phyloP scores from a whole-genome alignment of 2,888 invertebrate species.

The Tanaodytes sp. region DNA sequence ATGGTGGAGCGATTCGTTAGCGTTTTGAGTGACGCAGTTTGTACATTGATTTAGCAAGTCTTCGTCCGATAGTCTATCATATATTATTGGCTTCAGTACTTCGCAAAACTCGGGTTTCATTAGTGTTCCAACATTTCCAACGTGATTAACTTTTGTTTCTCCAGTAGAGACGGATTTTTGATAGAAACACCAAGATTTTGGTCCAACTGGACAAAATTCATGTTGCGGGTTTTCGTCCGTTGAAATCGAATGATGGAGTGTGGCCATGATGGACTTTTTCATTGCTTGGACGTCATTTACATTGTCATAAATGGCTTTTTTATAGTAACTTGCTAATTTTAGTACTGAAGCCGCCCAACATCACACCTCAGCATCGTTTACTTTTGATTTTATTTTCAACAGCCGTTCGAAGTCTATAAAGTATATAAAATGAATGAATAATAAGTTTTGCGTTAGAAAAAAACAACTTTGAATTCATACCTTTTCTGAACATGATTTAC shows the following conservation, averaged over 20 bases:
- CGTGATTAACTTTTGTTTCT: constrained; percentile 3
- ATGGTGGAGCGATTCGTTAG: constrained; percentile 41
- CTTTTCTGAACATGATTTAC: constrained; percentile 57
- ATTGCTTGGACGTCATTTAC: constrained; percentile 17
- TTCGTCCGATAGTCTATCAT: constrained; percentile 22
- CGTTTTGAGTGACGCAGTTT: constrained; percentile 35
- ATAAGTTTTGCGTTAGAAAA: constrained; percentile 10
- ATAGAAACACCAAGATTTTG: constrained; percentile 35
- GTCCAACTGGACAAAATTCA: constrained; percentile 24
- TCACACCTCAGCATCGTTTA: constrained; percentile 19
- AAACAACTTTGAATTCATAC: constrained; percentile 18
- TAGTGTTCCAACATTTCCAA: constrained; percentile 19
- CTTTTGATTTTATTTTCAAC: constrained; percentile 11
- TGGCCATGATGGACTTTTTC: constrained; percentile 34
- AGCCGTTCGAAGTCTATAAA: constrained; percentile 22
- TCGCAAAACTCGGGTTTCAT: constrained; percentile 18
- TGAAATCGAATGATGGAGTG: constrained; percentile 38
- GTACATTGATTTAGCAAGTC: constrained; percentile 28
- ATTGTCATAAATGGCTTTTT: constrained; percentile 39
- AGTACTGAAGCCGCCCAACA: constrained; percentile 35
- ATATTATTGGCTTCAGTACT: constrained; percentile 16
- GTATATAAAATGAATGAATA: constrained; percentile 3
- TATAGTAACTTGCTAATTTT: constrained; percentile 36
- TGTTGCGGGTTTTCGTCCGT: constrained; percentile 33
- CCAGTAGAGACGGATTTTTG: constrained; percentile 12